Evolutionary conservation across 2,888 invertebrate genomes (phyloP).

Genomic region (Drosophila sordidula): DNA sequence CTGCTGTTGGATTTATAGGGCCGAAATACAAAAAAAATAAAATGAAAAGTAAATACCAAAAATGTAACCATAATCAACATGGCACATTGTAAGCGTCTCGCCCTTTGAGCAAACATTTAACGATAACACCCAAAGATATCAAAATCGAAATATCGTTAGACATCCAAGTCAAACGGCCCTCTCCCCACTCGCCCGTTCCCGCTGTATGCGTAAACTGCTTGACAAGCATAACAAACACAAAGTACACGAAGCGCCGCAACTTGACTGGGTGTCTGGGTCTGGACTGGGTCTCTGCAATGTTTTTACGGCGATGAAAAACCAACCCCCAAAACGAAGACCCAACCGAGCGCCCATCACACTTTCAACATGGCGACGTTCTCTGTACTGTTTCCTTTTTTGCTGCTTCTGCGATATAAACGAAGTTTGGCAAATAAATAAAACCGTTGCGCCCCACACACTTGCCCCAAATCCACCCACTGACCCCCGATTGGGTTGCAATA

Average conservation of each 20-base stretch:
- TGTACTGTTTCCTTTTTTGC: constrained; percentile 41
- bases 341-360: constrained; percentile 29
- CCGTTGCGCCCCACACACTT: constrained; percentile 22
- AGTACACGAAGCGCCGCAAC: constrained; percentile 60
- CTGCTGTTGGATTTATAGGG: constrained; percentile 31
- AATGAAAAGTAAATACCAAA: constrained; percentile 75
- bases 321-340: constrained; percentile 33
- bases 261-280: constrained; percentile 38
- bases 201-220: constrained; percentile 72
- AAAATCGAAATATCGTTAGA: constrained; percentile 81
- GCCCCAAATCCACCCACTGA: constrained; percentile 1
- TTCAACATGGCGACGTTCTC: constrained; percentile 72
- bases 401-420: constrained; percentile 72
- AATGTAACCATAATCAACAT: constrained; percentile 75
- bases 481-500: constrained; percentile 73
- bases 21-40: constrained; percentile 27
- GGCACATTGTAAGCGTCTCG: constrained; percentile 43
- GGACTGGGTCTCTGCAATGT: constrained; percentile 30
- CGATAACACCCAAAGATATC: constrained; percentile 82
- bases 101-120: constrained; percentile 69
- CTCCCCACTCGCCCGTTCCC: background rate
- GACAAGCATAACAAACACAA: constrained; percentile 82
- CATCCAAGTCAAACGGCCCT: constrained; percentile 23
- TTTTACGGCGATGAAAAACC: constrained; percentile 64
- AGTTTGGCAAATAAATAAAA: constrained; percentile 78